These are phyloP conservation scores for Odontocerum albicorne DNA, from an alignment of 2,888 invertebrate genomes.

Conservation along the genomic window DNA sequence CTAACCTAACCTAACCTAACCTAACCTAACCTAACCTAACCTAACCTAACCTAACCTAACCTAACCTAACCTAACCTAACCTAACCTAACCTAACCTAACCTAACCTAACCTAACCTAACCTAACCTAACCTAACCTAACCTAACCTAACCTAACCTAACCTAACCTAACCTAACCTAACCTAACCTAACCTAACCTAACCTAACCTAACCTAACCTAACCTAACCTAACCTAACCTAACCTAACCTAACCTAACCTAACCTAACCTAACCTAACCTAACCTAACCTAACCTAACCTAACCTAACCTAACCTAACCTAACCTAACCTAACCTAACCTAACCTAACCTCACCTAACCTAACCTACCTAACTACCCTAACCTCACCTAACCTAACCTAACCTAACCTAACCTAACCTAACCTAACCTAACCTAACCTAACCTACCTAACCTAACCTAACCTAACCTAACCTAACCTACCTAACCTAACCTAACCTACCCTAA, in stretches of 20 bases:
- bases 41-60: conserved; percentile 17
- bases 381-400: conserved; percentile 24
- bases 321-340: conserved; percentile 16
- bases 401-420: conserved; percentile 19
- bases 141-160: conserved; percentile 17
- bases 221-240: conserved; percentile 17
- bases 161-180: conserved; percentile 13
- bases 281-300: too few relatives aligned
- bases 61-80: conserved; percentile 17
- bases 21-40: conserved; percentile 17
- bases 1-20: conserved; percentile 15
- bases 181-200: conserved; percentile 17
- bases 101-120: conserved; percentile 14
- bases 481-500: not conserved
- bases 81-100: conserved; percentile 17
- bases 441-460: not conserved
- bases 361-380: conserved; percentile 22
- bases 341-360: conserved; percentile 24
- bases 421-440: conserved; percentile 9
- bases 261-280: conserved; percentile 17
- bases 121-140: conserved; percentile 17
- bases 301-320: conserved; percentile 17
- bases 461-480: conserved; percentile 1
- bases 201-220: conserved; percentile 17
- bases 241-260: conserved; percentile 17